phyloP scores from a whole-genome alignment of 1,140 invertebrate species.

The Cyphomyrmex costatus region DNA sequence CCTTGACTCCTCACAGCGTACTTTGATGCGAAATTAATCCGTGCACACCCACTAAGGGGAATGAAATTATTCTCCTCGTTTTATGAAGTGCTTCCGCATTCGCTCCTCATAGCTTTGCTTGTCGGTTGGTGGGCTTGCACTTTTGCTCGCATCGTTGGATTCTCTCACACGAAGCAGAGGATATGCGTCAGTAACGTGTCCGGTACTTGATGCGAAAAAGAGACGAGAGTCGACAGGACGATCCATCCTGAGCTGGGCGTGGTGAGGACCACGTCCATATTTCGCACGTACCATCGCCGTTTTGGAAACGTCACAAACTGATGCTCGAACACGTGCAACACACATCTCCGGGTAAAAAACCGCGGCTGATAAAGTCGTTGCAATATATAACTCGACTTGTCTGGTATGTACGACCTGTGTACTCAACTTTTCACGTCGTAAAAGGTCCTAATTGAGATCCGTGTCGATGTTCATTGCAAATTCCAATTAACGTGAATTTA shows the following conservation, averaged over 20 bases:
- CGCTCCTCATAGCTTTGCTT: slow-evolving; percentile 14
- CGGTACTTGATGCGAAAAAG: slow-evolving; percentile 11
- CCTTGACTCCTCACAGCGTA: neutral
- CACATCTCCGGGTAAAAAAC: slow-evolving; percentile 36
- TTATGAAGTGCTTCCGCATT: slow-evolving; percentile 32
- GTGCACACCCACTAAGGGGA: neutral
- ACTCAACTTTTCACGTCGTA: neutral
- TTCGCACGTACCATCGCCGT: slow-evolving; percentile 31
- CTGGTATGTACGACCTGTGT: neutral
- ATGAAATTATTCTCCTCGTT: slow-evolving; percentile 65
- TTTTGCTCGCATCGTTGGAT: slow-evolving; percentile 24
- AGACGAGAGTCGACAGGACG: slow-evolving; percentile 25
- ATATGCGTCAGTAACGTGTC: slow-evolving; percentile 36
- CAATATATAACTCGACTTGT: slow-evolving; percentile 24
- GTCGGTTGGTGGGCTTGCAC: neutral
- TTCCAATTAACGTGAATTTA: slow-evolving; percentile 11
- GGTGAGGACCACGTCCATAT: slow-evolving; percentile 29
- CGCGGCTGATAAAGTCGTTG: slow-evolving; percentile 22
- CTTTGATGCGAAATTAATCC: slow-evolving; percentile 36
- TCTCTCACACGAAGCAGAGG: slow-evolving; percentile 16
- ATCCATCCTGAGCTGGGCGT: slow-evolving; percentile 36
- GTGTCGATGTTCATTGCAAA: neutral
- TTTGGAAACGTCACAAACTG: slow-evolving; percentile 40
- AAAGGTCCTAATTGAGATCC: neutral
- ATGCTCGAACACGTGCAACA: slow-evolving; percentile 23